phyloP scores from a whole-genome alignment of 2,888 invertebrate genomes.

The Sesia bembeciformis region DNA sequence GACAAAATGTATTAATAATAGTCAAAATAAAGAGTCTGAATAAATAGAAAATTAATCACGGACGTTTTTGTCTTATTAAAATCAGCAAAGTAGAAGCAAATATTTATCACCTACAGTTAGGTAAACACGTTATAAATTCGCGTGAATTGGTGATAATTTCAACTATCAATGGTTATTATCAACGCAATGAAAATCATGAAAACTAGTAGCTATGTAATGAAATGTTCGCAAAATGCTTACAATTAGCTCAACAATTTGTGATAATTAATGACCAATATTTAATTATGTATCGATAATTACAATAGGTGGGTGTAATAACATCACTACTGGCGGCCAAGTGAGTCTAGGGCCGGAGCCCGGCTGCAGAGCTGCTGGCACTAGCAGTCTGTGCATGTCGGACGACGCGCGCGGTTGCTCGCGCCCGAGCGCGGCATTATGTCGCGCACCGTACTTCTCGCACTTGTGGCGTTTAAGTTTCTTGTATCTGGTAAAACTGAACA shows the following conservation, averaged over 20 bases:
- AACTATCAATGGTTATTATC: too few species aligned
- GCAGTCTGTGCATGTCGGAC: constrained; percentile 49
- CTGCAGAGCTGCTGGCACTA: constrained; percentile 6
- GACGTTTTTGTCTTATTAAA: too few species aligned
- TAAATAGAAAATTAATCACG: too few species aligned
- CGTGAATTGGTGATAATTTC: too few species aligned
- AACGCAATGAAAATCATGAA: too few species aligned
- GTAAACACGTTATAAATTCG: too few species aligned
- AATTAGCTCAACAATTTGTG: not conserved
- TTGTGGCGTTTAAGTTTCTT: constrained; percentile 14
- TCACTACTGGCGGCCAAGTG: constrained; percentile 31
- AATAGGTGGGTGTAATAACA: constrained; percentile 28
- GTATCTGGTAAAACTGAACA: constrained; percentile 17
- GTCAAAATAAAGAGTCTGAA: too few species aligned
- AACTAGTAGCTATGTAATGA: too few species aligned
- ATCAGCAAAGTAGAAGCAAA: too few species aligned
- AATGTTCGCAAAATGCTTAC: too few species aligned
- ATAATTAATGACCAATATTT: not conserved
- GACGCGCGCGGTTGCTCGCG: constrained; percentile 44
- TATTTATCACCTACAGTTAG: too few species aligned
- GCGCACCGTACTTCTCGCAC: constrained; percentile 20
- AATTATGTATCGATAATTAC: constrained; percentile 44
- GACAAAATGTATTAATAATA: too few species aligned
- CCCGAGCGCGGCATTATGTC: constrained; percentile 56
- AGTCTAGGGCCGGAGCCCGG: constrained; percentile 18